Conservation (phyloP, 2,888 invertebrate genomes). For the Rotaria sp. region DNA sequence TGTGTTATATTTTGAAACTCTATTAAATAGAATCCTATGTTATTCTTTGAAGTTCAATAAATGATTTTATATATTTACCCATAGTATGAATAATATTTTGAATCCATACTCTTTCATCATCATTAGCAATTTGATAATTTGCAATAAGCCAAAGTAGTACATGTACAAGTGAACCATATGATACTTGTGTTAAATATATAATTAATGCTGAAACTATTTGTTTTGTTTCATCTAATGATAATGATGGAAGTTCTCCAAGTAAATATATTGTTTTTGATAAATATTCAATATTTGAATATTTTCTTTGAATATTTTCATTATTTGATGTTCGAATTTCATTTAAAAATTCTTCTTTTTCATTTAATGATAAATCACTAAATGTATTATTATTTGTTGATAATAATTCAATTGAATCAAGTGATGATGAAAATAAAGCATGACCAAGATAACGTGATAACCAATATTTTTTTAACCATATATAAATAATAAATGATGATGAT, state of each 20-base stretch:
- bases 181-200: slow-evolving; percentile 1
- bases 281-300: background rate
- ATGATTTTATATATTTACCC: background rate
- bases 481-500: background rate
- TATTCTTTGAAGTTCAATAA: too few relatives aligned
- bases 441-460: background rate
- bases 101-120: slow-evolving; percentile 5
- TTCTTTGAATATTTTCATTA: background rate
- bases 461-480: slow-evolving; percentile 16
- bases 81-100: background rate
- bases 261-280: slow-evolving; percentile 19
- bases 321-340: background rate
- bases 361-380: background rate
- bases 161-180: background rate
- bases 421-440: slow-evolving; percentile 11
- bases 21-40: too few relatives aligned
- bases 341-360: background rate
- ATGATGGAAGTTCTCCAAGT: slow-evolving; percentile 6
- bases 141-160: slow-evolving; percentile 11
- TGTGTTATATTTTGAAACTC: too few relatives aligned
- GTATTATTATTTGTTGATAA: background rate
- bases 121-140: background rate
- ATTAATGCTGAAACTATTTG: background rate
- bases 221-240: background rate
- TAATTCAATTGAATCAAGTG: background rate